Conservation (phyloP, 37 sponge, comb jelly and placozoan genomes). For the Halichondria panicea region DNA sequence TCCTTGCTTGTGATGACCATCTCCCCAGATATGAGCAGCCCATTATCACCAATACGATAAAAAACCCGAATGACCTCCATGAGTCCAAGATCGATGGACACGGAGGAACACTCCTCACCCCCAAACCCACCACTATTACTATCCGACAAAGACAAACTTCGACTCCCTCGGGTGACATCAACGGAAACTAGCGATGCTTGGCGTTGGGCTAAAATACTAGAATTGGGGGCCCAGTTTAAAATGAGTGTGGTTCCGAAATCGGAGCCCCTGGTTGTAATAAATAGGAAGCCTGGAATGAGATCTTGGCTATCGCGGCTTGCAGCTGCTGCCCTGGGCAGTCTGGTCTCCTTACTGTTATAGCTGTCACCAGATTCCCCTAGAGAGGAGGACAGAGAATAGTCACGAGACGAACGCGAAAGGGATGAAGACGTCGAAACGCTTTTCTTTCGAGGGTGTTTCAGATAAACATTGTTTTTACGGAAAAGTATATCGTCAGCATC, state of each 20-base stretch:
- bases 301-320: not conserved
- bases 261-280: conserved; percentile 44
- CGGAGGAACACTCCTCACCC: conserved; percentile 1
- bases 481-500: conserved; percentile 58
- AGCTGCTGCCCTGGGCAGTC: not conserved
- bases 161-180: too few relatives aligned
- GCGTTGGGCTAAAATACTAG: conserved; percentile 9
- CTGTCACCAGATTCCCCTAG: too few relatives aligned
- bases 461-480: conserved; percentile 57
- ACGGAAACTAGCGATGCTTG: too few relatives aligned
- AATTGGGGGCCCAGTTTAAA: conserved; percentile 76
- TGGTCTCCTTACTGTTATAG: too few relatives aligned
- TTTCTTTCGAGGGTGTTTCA: conserved; percentile 14
- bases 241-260: conserved; percentile 58
- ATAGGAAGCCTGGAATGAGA: conserved; percentile 55
- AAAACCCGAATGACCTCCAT: conserved; percentile 72
- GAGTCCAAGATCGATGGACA: conserved; percentile 61
- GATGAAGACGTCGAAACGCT: too few relatives aligned
- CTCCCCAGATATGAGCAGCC: conserved; percentile 26
- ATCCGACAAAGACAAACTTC: not conserved
- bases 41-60: conserved; percentile 25
- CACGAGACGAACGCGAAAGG: too few relatives aligned
- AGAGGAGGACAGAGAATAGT: too few relatives aligned
- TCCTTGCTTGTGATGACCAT: conserved; percentile 38
- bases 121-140: not conserved